Base-by-base conservation (phyloP, 2,888 invertebrate species). In the Agrochola lota region DNA sequence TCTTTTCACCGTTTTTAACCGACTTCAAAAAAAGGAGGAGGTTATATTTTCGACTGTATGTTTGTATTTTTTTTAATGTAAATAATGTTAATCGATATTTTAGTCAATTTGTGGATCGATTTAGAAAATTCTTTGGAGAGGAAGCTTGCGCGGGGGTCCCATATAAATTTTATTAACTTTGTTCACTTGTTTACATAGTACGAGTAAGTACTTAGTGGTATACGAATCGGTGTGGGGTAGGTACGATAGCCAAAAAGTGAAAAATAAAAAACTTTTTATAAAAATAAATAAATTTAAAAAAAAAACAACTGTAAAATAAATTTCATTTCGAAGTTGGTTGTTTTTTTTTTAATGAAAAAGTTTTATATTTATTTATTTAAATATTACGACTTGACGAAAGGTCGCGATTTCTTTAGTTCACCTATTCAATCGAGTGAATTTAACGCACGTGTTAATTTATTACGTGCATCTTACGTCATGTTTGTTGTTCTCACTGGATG, bases 391-490 rank as follows among this genome's bases (percentile, higher is more conserved):
- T 46, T 6, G 46, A 15, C 15, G 15, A 46, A 5, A 46, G 5
- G 15, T 46, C 46, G 46, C 15, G 5, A 15, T 46, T 46, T 46
- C 5, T 46, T 15, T 46, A 15, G 55, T 55, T 2, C 12, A 12
- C n/a, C 30, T 26, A 43, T 66, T 66, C 43, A 62, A 62, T 57
- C 57, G 12, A 57, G 35, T 52, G 11, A 55, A 35, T 26, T 57
- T 40, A 26, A 11, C 6, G 30, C 57, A 77, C n/a, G 52, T 81
- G 79, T 67, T 82, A 46, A 81, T 55, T 55, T 55, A 46, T 66
- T 55, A 60, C 15, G 20, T 49, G 35, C 17, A 1, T 43, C 7
- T 0, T 35, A 66, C 52, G 78, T 60, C 66, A 75, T 35, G 35
- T 49, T 26, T 59, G 26, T 80, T 46, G 52, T 40, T 67, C 46